Percentiles rank a stretch among this genome's conserved stretches.
Conservation (phyloP, 2,888 invertebrate species). For the Drosophila nr. fundita region DNA sequence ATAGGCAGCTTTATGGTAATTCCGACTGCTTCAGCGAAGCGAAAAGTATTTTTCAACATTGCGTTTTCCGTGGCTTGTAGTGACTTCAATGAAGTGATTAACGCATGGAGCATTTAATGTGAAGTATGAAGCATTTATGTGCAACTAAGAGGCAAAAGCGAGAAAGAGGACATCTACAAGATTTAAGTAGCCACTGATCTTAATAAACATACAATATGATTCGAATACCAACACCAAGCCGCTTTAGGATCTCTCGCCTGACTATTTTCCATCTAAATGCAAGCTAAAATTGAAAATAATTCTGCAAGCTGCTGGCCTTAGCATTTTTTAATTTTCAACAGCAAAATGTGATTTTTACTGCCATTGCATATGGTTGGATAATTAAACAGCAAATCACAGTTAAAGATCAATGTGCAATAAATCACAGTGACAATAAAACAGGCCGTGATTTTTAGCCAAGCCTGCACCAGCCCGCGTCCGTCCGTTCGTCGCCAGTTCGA, state of each 20-base stretch:
- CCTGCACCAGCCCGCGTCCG: conserved; percentile 29
- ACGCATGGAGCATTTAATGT: background rate
- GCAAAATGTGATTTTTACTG: conserved; percentile 7
- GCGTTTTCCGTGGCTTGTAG: background rate
- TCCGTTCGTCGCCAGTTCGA: conserved; percentile 20
- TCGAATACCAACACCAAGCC: background rate
- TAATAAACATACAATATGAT: background rate
- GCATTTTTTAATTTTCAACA: background rate
- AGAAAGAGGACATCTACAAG: background rate
- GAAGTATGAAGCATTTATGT: background rate
- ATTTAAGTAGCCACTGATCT: background rate
- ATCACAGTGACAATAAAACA: conserved; percentile 66
- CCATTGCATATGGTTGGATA: conserved; percentile 8
- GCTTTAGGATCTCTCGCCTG: background rate
- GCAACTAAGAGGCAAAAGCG: background rate
- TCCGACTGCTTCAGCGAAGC: background rate
- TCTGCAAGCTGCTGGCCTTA: background rate
- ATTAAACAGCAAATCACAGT: conserved; percentile 49
- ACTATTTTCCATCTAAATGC: background rate
- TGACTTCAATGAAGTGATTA: conserved; percentile 6
- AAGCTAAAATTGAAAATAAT: background rate
- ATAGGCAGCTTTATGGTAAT: conserved; percentile 28
- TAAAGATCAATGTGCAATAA: conserved; percentile 47
- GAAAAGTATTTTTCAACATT: background rate
- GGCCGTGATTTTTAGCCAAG: conserved; percentile 49